These are phyloP conservation scores for Leptopilina drosophilae DNA, from an alignment of 2,888 invertebrate species.

Conservation along the genomic window DNA sequence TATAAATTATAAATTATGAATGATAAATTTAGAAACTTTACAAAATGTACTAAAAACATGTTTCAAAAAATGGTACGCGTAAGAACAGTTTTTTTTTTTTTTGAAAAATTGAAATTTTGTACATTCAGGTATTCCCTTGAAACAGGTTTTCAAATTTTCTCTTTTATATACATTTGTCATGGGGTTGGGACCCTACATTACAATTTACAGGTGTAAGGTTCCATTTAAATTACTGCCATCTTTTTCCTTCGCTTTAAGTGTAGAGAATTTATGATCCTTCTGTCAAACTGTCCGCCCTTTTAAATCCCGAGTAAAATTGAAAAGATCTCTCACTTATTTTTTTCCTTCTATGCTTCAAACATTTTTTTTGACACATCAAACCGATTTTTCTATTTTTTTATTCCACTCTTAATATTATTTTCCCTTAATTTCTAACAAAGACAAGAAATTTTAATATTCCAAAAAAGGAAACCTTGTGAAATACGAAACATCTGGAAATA, in stretches of 20 bases:
- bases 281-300: constrained; percentile 1
- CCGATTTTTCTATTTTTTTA: not conserved
- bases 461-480: not conserved
- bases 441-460: not conserved
- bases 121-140: constrained; percentile 15
- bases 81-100: not conserved
- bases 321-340: not conserved
- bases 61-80: not conserved
- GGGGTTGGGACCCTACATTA: constrained; percentile 4
- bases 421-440: too few species aligned
- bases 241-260: not conserved
- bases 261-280: constrained; percentile 21
- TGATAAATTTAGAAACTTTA: too few species aligned
- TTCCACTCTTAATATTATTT: too few species aligned
- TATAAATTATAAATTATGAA: too few species aligned
- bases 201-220: constrained; percentile 22
- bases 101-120: constrained; percentile 4
- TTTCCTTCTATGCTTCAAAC: not conserved
- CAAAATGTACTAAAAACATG: not conserved
- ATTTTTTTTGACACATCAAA: too few species aligned
- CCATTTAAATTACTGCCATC: not conserved
- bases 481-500: constrained; percentile 30
- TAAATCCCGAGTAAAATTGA: not conserved
- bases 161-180: not conserved
- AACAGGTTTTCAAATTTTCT: not conserved